Percentiles rank a stretch among this genome's conserved stretches.
Conservation (phyloP, 2,797 vertebrate species). For the Phataginus tricuspis region DNA sequence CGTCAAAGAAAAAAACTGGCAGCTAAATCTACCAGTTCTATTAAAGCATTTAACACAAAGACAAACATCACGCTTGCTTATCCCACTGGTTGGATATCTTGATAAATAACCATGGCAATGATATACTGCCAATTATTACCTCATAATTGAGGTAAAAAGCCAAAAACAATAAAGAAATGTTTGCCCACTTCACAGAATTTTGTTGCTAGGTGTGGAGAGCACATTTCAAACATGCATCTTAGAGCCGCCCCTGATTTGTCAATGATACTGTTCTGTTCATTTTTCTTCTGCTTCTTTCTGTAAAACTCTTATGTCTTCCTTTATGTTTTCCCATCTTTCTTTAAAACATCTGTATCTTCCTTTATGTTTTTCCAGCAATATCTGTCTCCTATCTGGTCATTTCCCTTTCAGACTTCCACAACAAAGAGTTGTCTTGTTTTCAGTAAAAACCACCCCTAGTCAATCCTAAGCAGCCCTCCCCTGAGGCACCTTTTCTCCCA, state of each 20-base stretch:
- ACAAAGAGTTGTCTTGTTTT: background rate
- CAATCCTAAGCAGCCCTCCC: background rate
- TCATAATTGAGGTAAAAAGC: background rate
- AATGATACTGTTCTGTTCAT: background rate
- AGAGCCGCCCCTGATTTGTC: background rate
- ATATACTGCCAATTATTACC: background rate
- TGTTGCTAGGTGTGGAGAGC: background rate
- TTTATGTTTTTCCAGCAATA: background rate
- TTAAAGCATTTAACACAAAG: constrained; percentile 4
- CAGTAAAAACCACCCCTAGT: background rate
- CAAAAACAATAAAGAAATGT: background rate
- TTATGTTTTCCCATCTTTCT: background rate
- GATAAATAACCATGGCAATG: background rate
- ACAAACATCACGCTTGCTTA: background rate
- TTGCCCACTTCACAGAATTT: background rate
- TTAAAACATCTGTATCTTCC: background rate
- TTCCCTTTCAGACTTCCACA: background rate
- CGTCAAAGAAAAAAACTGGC: background rate
- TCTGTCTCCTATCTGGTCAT: background rate
- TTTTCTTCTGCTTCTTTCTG: background rate
- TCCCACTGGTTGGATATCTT: background rate
- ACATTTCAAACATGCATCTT: background rate
- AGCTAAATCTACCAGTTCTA: background rate
- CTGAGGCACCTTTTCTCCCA: background rate
- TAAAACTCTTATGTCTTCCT: background rate